A percentile compares a stretch with the other conserved stretches of the same genome.
phyloP scores from a whole-genome alignment of 2,113 vertebrate genomes.

The Phrynosoma blainvillii region DNA sequence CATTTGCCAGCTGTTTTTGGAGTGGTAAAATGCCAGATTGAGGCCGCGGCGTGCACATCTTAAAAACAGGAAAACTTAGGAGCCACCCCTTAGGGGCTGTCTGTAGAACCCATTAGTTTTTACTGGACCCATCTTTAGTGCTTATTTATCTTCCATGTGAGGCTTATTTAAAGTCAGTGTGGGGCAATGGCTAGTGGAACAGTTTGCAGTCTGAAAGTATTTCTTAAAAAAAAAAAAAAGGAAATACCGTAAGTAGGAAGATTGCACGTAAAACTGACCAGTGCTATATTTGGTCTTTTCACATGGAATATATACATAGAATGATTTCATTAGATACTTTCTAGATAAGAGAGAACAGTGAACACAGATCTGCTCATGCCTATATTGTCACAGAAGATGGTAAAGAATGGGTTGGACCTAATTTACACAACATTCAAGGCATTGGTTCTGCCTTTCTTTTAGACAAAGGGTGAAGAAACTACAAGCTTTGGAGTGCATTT shows the following conservation, averaged over 20 bases:
- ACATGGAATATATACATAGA: background rate
- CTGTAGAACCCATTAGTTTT: background rate
- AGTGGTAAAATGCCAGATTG: no score
- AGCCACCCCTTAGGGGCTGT: no score
- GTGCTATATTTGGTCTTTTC: background rate
- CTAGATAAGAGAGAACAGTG: constrained; percentile 25
- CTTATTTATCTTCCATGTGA: background rate
- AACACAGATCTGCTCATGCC: background rate
- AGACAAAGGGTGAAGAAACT: no score
- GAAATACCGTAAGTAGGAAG: no score
- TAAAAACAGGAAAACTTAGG: no score
- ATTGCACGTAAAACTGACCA: no score
- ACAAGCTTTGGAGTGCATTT: no score
- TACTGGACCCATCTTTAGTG: background rate
- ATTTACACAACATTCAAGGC: no score
- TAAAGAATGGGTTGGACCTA: background rate
- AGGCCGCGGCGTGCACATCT: no score
- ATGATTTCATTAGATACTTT: background rate
- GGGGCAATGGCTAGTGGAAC: background rate
- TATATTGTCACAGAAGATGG: background rate
- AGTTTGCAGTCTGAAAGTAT: background rate
- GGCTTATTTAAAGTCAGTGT: background rate
- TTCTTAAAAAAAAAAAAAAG: background rate
- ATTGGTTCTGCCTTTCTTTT: no score
- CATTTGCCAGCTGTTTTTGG: no score